A percentile compares a stretch with the other conserved stretches of the same genome.
Conservation (phyloP, 1,140 invertebrate genomes). For the Adoxophyes honmai region DNA sequence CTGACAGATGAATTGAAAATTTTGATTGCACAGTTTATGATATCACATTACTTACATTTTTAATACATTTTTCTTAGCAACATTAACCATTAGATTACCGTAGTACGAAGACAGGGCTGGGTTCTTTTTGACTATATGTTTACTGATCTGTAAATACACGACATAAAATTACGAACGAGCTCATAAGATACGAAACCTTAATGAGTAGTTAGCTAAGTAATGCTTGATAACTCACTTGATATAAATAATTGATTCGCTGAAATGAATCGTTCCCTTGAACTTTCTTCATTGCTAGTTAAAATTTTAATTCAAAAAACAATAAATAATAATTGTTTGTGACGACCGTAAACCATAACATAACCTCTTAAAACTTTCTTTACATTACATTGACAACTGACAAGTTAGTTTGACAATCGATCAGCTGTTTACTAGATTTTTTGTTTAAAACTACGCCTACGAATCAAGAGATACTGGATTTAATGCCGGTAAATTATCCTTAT, state of each 20-base stretch:
- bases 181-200: conserved; percentile 17
- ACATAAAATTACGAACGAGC: conserved; percentile 14
- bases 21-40: too few relatives aligned
- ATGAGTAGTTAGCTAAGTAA: not conserved
- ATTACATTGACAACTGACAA: too few relatives aligned
- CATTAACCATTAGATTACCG: conserved; percentile 69
- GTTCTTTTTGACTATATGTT: conserved; percentile 60
- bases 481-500: too few relatives aligned
- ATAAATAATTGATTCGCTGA: conserved; percentile 78
- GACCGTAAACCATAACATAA: too few relatives aligned
- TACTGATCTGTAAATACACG: conserved; percentile 68
- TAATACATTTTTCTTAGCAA: conserved; percentile 78
- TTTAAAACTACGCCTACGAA: too few relatives aligned
- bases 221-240: conserved; percentile 58
- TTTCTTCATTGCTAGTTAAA: conserved; percentile 45
- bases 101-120: conserved; percentile 69
- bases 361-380: too few relatives aligned
- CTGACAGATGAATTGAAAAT: too few relatives aligned
- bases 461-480: too few relatives aligned
- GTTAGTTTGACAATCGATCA: too few relatives aligned
- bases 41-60: conserved; percentile 79
- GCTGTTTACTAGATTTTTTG: too few relatives aligned
- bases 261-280: conserved; percentile 76
- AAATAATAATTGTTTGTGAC: too few relatives aligned
- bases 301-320: too few relatives aligned